Evolutionary conservation across 92 coral and sea anemone species (phyloP), one percentile per base, ranked within the genome.

Genomic region (Epizoanthus illoricatus): DNA sequence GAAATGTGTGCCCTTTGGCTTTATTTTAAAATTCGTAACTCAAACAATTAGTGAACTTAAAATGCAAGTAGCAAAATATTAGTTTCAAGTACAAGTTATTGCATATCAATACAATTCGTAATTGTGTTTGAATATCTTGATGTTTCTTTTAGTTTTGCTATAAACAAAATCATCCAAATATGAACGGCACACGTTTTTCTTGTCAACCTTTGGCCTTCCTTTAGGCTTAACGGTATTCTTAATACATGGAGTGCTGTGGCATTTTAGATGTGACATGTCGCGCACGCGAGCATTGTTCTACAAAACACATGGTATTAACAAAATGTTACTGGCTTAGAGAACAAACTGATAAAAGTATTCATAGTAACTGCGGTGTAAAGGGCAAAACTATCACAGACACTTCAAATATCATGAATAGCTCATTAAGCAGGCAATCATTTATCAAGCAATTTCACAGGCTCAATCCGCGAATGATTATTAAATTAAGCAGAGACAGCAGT

Each of bases 401-500:
- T 19, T 20, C 42, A 63, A 5, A 52, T 9, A 78, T 62, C 58
- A 21, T 42, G 71, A 62, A 76, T 41, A 78, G 49, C 43, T 62
- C 52, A 78, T 78, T 45, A 78, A 10, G 18, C n/a, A 33, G 24
- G 59, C 7, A 69, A 78, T 78, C 62, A 63, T 63, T 78, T 63
- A 63, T 78, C 82, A 78, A 78, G 36, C 69, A 78, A 63, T 49
- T 71, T 71, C 52, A 71, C 59, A 19, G 49, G 76, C 52, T 71
- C 76, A 71, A 78, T 43, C 66, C 72, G 47, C 61, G n/a, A 23
- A 58, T 60, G 65, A 78, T 78, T 76, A 76, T 76, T 78, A 63
- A 78, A 64, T 78, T 78, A 76, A 9, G 62, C 52, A 18, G 11
- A 76, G 81, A 76, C 81, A 64, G 45, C 82, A 60, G 57, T 62